Evolutionary conservation across 2,888 invertebrate species (phyloP), one percentile per base, ranked within the genome.

Genomic region (Hydrotaea cyrtoneurina): DNA sequence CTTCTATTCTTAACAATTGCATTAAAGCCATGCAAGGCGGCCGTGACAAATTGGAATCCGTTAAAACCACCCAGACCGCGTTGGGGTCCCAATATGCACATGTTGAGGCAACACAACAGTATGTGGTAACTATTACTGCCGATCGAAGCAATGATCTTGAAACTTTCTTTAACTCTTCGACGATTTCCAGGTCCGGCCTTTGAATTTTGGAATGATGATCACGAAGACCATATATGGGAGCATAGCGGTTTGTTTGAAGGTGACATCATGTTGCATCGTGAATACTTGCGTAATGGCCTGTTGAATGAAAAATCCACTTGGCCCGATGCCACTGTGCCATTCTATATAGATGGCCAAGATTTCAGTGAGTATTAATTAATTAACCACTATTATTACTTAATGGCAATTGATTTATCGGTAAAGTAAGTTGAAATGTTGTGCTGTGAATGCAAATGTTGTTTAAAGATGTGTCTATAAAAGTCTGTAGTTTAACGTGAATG

Each of bases 231-330:
- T 86, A 89, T 93, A 19, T 94, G 94, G 94, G 94, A 94, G 87
- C 90, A 93, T 69, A 93, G 93, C 87, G 94, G 94, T 2, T 91
- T 94, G 50, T 93, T 93, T 87, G 94, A 95, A 89, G 95, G 95
- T 64, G 95, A 95, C 88, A 95, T 95, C 74, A 93, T 94, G 93
- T 86, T 93, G 21, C 90, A 93, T 86, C 90, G 92, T 0, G 90
- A 91, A 64, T 86, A 89, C 19, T 19, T 89, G 26, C 89, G 91
- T 79, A 93, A 94, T 86, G 94, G 93, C 2, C 87, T 94, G 64
- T 86, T 93, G 17, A 92, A 93, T 80, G 91, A 92, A 36, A 90
- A 91, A 2, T 89, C 90, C 46, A 92, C 93, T 86, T 94, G 94
- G 94, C 92, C 93, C 0, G 92, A 92, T 69, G 94, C 93, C n/a